Evolutionary conservation across 1,140 invertebrate species (phyloP), one percentile per base, ranked within the genome.

Genomic region (Chelonus insularis): DNA sequence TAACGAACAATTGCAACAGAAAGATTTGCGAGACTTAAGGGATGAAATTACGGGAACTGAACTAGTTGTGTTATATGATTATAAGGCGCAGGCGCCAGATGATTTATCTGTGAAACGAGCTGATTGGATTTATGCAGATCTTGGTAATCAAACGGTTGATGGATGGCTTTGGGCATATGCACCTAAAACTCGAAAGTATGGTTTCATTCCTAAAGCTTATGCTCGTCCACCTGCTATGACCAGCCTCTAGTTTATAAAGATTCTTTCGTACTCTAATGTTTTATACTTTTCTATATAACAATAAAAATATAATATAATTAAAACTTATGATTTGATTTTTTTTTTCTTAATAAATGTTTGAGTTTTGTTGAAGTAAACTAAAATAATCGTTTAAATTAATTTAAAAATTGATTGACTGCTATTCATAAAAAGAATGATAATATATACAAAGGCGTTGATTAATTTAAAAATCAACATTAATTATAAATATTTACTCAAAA

Each of bases 81-180:
- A 96, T 79, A 95, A 96, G 84, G 93, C 93, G 37, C 92, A 96
- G 84, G 93, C 93, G 32, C 91, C 93, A 1, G 94, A 96, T 76
- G 94, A 96, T 80, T 80, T 97, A 23, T 92, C 91, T 21, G 93
- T 97, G 25, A 85, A 90, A 62, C 82, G 94, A 48, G 94, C 94
- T 0, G 94, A 97, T 68, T 95, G 93, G 92, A 94, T 97, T 58
- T 97, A 96, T 80, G 94, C 94, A 0, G 94, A 97, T 82, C 83
- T 96, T 32, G 90, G 88, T 62, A 93, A 95, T 84, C 94, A 97
- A 81, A 95, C 92, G 0, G 93, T 96, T 1, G 92, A 95, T 73
- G 94, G 94, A 8, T 97, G 94, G 94, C 80, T 97, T 23, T 97
- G 95, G 95, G 94, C 93, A 0, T 96, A 94, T 78, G 92, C 94